Base-by-base conservation (phyloP, 92 coral and sea anemone genomes). In the Diadumene lineata region DNA sequence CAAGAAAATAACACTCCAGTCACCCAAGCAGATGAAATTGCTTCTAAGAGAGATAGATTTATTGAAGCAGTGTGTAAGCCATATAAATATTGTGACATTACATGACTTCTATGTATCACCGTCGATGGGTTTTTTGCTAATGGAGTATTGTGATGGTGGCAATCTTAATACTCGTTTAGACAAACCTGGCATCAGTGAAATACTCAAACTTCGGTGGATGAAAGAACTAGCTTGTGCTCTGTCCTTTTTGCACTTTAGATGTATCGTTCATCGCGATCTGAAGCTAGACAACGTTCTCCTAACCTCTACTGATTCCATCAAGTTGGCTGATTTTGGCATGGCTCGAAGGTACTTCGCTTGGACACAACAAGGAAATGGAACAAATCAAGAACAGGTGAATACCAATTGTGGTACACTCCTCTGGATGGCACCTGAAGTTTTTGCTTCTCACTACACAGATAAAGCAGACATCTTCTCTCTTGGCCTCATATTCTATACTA, bases 371-470 rank as follows among this genome's bases (percentile, higher is more conserved):
- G 69, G 53, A 32, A 19, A 19, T 33, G 69, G 43, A 0, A 48
- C 27, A 27, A 77, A 71, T 29, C 63, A 48, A 21, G 83, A 56
- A 32, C 1, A 68, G 60, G 0, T 60, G 68, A 64, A 60, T 13
- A 72, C 84, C 8, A 66, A 63, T 31, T 44, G 21, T 15, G 90
- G 84, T 25, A 64, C 87, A 1, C 48, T 68, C 11, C 11, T 31
- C 69, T 86, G 94, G 89, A 76, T 89, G 77, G 96, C 96, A 1
- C 96, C 96, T 0, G 96, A 90, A 44, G 72, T 90, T 3, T 83
- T 66, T 62, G 10, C 11, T 27, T 34, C 44, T 18, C 84, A 50
- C 62, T 88, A 81, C 79, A 87, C 82, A 0, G 85, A 87, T 48
- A 73, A 79, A 19, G 91, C 96, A 32, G 96, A 90, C 34, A 76